These are phyloP conservation scores for Cyanocitta stelleri DNA, from an alignment of 2,113 vertebrate species.

Conservation along the genomic window DNA sequence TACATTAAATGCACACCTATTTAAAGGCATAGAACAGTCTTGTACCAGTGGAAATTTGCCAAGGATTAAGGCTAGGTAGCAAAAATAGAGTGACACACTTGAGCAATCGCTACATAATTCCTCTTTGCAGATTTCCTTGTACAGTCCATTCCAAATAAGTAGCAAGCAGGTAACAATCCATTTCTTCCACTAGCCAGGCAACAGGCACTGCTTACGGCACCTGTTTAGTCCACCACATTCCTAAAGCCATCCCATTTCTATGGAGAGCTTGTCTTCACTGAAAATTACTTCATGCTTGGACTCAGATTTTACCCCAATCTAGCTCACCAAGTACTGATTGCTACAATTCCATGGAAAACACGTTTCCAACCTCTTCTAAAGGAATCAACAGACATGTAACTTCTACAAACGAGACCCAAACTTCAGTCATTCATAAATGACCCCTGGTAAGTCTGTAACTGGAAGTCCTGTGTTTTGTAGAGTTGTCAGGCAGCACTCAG, in stretches of 20 bases:
- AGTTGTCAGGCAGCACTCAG: not conserved
- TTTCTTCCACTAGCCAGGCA: not conserved
- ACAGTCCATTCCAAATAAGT: not conserved
- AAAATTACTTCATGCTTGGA: not conserved
- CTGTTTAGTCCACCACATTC: not conserved
- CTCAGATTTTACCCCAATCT: not conserved
- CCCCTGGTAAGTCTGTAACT: not conserved
- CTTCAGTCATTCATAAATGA: not conserved
- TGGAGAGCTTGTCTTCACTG: not conserved
- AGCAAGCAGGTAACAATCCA: not conserved
- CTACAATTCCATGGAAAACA: not conserved
- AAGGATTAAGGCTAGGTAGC: not conserved
- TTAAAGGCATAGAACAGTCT: not conserved
- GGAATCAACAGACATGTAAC: not conserved
- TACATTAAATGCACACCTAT: not conserved
- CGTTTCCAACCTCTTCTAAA: not conserved
- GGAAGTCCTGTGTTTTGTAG: not conserved
- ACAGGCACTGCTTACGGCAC: not conserved
- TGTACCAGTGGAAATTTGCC: not conserved
- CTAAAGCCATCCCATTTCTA: not conserved
- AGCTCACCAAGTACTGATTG: not conserved
- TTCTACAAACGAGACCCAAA: not conserved
- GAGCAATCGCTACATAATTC: not conserved
- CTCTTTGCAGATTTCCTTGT: not conserved
- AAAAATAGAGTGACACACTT: not conserved